Percentiles rank a stretch among this genome's conserved stretches.
phyloP scores from a whole-genome alignment of 1,140 invertebrate genomes.

The Lepidurus couesii region DNA sequence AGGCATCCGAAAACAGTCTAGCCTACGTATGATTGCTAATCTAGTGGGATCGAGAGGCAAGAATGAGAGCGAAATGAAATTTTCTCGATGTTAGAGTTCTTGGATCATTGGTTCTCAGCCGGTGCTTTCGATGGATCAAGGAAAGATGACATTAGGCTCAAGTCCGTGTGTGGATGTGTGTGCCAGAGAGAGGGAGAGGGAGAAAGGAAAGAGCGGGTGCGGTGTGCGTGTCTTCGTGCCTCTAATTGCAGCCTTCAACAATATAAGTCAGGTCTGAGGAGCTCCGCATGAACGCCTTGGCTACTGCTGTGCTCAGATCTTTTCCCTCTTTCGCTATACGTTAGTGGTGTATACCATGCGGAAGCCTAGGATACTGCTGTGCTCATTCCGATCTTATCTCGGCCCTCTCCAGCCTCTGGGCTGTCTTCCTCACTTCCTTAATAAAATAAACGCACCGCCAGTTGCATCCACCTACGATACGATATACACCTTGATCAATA shows the following conservation, averaged over 20 bases:
- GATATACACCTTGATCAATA: constrained; percentile 9
- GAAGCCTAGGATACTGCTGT: neutral
- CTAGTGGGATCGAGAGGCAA: neutral
- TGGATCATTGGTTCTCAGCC: neutral
- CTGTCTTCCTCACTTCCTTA: constrained; percentile 16
- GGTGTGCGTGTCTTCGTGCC: neutral
- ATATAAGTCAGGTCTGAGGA: neutral
- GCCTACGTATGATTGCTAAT: neutral
- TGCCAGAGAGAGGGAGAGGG: too few relatives aligned
- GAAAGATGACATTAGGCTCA: neutral
- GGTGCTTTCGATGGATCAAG: neutral
- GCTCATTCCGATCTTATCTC: neutral
- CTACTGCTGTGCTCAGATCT: neutral
- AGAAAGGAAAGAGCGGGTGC: neutral
- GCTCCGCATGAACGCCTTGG: constrained; percentile 6
- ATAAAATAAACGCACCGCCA: constrained; percentile 15
- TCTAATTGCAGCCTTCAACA: neutral
- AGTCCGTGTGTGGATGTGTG: too few relatives aligned
- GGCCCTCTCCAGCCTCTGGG: neutral
- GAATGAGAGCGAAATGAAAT: neutral
- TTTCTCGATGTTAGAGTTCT: neutral
- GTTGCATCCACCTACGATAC: neutral
- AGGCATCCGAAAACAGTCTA: too few relatives aligned
- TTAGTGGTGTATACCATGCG: neutral
- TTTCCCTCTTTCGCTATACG: neutral